Evolutionary conservation across 2,113 vertebrate genomes (phyloP).

Genomic region (Nibea albiflora): DNA sequence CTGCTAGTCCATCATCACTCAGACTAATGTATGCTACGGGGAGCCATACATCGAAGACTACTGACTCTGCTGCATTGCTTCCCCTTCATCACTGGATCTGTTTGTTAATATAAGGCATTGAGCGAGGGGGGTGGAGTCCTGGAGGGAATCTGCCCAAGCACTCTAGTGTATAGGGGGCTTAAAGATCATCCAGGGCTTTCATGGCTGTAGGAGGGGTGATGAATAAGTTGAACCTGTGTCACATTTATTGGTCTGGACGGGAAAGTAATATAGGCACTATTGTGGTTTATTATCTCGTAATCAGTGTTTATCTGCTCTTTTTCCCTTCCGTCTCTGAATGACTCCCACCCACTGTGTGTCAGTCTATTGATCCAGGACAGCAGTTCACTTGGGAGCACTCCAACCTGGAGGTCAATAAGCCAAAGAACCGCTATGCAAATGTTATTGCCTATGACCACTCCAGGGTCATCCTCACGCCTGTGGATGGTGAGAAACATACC

Average conservation of each 20-base stretch:
- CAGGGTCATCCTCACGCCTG: conserved; percentile 91
- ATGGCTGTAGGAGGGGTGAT: conserved; percentile 1
- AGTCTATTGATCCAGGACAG: conserved; percentile 96
- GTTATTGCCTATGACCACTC: conserved; percentile 98
- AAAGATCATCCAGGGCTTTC: conserved; percentile 30
- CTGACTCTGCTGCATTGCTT: background rate
- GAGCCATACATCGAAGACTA: background rate
- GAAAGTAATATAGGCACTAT: background rate
- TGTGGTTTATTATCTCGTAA: background rate
- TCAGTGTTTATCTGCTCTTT: conserved; percentile 11
- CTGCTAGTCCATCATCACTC: background rate
- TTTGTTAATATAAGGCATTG: background rate
- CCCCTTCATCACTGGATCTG: background rate
- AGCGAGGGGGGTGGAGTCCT: background rate
- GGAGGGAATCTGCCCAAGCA: background rate
- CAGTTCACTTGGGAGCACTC: conserved; percentile 99
- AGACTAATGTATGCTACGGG: background rate
- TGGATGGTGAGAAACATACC: conserved; percentile 87
- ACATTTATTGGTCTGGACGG: background rate
- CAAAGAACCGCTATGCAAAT: conserved; percentile 98
- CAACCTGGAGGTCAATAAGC: conserved; percentile 97
- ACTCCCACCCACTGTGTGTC: background rate
- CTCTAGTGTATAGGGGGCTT: conserved; percentile 1
- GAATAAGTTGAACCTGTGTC: conserved; percentile 5
- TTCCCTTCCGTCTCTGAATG: background rate